Percentiles rank a stretch among this genome's conserved stretches.
phyloP scores from a whole-genome alignment of 2,113 vertebrate species.

The Apodemus sylvaticus region DNA sequence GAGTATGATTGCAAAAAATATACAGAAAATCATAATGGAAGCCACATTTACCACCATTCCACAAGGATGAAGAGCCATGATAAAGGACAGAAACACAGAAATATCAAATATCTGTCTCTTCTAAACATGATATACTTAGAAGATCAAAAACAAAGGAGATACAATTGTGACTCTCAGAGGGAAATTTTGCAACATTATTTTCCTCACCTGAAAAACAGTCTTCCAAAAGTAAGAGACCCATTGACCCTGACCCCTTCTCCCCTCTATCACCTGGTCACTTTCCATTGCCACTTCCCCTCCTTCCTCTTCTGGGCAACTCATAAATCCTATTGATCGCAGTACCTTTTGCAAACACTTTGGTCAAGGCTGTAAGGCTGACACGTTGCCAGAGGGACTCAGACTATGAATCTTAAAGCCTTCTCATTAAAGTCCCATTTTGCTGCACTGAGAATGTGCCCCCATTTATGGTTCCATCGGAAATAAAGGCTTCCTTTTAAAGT shows the following conservation, averaged over 20 bases:
- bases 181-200: background rate
- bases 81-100: background rate
- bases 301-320: background rate
- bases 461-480: slow-evolving; percentile 31
- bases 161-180: background rate
- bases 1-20: background rate
- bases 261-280: background rate
- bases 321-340: background rate
- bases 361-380: slow-evolving; percentile 41
- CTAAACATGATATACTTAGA: background rate
- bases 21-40: background rate
- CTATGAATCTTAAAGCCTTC: slow-evolving; percentile 56
- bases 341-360: slow-evolving; percentile 45
- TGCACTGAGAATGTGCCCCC: slow-evolving; percentile 28
- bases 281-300: background rate
- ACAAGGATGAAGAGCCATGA: background rate
- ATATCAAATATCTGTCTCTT: background rate
- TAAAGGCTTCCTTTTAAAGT: background rate
- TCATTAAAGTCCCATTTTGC: slow-evolving; percentile 49
- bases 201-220: background rate
- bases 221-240: background rate
- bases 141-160: background rate
- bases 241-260: background rate
- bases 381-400: slow-evolving; percentile 33
- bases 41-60: background rate